Evolutionary conservation across 2,797 vertebrate genomes (phyloP), one percentile per base, ranked within the genome.

Genomic region (Cuniculus paca): DNA sequence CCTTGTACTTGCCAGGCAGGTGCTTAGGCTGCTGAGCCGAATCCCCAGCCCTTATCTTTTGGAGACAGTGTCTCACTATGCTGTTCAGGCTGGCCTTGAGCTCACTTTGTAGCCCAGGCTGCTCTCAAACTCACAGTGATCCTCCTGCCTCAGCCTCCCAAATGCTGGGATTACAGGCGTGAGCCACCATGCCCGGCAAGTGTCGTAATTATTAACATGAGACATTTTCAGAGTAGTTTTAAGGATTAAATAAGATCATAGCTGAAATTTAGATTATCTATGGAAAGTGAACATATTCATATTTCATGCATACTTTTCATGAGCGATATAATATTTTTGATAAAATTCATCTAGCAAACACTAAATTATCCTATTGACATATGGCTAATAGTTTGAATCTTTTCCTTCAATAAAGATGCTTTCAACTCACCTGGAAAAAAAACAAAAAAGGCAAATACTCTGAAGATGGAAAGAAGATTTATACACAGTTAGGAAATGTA

Each of bases 241-340:
- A 74, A 50, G 12, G 20, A 72, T 65, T 13, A 96, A 79, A 89
- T 93, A 12, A 93, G 9, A 86, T 72, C 75, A 52, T 72, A 60
- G 39, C 7, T 52, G 11, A 79, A 63, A 87, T 75, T 74, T 58
- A 90, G 13, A 58, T 89, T 86, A 78, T 31, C 80, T 5, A 34
- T 87, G 16, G n/a, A 31, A 93, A 68, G 77, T 61, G 0, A 8
- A 84, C 39, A 22, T 77, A 91, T 80, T 94, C 58, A 6, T 83
- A 86, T 88, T 95, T 93, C 34, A 83, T 42, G 86, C 89, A 70
- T 93, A 88, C 89, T 79, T 92, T 68, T 70, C 24, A 86, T 74
- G 17, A 78, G 86, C 42, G 24, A 2, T 11, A 28, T 88, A 95
- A 28, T 28, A 34, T 80, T 90, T 79, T 77, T 89, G 9, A 54